phyloP scores from a whole-genome alignment of 2,113 vertebrate genomes.

The Periophthalmodon schlosseri region DNA sequence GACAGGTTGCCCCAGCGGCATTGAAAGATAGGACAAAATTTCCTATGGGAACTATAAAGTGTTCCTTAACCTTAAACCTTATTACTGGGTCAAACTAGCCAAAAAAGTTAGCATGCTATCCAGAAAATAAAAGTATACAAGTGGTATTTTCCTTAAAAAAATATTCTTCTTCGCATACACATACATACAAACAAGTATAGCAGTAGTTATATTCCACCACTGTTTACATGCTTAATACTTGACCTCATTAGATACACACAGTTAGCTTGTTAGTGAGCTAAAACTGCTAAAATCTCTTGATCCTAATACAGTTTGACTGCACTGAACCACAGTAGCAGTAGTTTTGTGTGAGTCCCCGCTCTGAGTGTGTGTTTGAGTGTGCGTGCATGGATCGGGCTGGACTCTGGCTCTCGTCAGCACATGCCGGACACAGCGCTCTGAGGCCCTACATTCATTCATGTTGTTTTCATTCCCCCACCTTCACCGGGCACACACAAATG shows the following conservation, averaged over 20 bases:
- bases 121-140: too few species aligned
- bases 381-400: slow-evolving; percentile 61
- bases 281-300: neutral
- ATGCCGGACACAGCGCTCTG: slow-evolving; percentile 64
- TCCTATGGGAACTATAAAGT: too few species aligned
- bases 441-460: slow-evolving; percentile 75
- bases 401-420: slow-evolving; percentile 74
- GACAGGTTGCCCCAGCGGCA: too few species aligned
- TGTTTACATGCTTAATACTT: neutral
- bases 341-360: slow-evolving; percentile 43
- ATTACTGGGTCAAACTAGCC: too few species aligned
- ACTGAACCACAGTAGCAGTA: slow-evolving; percentile 28
- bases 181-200: neutral
- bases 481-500: slow-evolving; percentile 64
- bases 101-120: too few species aligned
- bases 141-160: too few species aligned
- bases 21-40: too few species aligned
- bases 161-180: too few species aligned
- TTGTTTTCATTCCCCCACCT: slow-evolving; percentile 78
- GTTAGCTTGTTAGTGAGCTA: neutral
- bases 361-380: slow-evolving; percentile 39
- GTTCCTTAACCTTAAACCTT: too few species aligned
- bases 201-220: neutral
- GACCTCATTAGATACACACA: neutral
- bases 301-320: neutral